Conservation (phyloP, 2,797 vertebrate genomes). For the Aplochiton taeniatus region DNA sequence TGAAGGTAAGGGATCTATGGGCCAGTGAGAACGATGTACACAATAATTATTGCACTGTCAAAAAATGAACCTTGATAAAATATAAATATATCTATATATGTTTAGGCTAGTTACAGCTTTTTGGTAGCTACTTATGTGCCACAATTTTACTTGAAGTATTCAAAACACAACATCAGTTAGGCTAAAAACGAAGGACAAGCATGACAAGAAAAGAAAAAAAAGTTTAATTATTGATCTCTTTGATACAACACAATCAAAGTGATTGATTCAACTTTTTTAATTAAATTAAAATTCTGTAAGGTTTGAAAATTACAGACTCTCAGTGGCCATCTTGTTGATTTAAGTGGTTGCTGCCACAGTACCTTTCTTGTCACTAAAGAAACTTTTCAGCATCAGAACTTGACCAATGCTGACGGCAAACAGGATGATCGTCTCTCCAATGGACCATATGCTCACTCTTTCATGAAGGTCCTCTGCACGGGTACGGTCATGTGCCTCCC, state of each 20-base stretch:
- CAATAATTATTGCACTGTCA: neutral
- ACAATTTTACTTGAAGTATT: neutral
- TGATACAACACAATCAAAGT: too few species aligned
- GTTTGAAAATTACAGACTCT: conserved; percentile 7
- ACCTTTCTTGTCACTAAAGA: conserved; percentile 83
- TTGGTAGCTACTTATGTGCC: conserved; percentile 4
- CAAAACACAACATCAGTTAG: neutral
- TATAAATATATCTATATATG: conserved; percentile 3
- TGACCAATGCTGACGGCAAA: conserved; percentile 85
- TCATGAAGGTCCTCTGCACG: conserved; percentile 81
- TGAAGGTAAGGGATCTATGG: too few species aligned
- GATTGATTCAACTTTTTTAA: too few species aligned
- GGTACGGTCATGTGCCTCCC: conserved; percentile 84
- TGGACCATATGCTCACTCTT: conserved; percentile 85
- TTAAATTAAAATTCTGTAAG: neutral
- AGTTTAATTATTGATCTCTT: too few species aligned
- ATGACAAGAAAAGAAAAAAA: too few species aligned
- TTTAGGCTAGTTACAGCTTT: neutral
- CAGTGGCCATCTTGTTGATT: neutral
- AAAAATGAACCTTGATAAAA: conserved; percentile 8
- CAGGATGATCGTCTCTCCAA: conserved; percentile 83
- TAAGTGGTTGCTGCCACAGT: conserved; percentile 69
- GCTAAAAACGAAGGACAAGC: neutral
- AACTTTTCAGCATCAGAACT: conserved; percentile 88
- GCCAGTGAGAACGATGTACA: neutral